Percentiles rank a stretch among this genome's conserved stretches.
Evolutionary conservation across 2,113 vertebrate species (phyloP).

Genomic region (Stegostoma tigrinum): DNA sequence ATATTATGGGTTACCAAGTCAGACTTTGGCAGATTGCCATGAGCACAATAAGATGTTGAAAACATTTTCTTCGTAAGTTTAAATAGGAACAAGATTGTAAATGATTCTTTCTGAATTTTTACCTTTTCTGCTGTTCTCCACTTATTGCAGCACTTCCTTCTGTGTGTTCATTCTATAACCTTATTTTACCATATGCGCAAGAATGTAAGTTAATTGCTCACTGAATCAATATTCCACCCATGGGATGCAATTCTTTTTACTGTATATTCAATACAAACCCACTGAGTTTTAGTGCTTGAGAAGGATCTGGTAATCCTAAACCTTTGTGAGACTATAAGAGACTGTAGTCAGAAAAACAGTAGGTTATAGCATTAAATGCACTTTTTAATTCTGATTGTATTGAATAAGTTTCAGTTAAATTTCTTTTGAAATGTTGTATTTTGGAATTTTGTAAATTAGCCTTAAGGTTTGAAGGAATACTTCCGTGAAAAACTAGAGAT

Average conservation of each 20-base stretch:
- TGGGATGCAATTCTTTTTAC: neutral
- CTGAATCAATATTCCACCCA: slow-evolving; percentile 1
- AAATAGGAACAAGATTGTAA: neutral
- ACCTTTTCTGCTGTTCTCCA: neutral
- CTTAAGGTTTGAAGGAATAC: neutral
- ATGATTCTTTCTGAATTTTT: neutral
- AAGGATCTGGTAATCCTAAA: neutral
- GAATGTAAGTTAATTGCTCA: neutral
- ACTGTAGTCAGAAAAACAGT: neutral
- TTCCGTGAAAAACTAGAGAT: neutral
- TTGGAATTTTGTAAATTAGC: neutral
- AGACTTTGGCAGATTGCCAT: neutral
- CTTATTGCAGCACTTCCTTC: neutral
- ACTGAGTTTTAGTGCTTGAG: neutral
- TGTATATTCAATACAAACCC: neutral
- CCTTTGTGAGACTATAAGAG: neutral
- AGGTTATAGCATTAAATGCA: neutral
- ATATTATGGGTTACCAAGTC: neutral
- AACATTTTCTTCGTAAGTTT: neutral
- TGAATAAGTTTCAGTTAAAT: neutral
- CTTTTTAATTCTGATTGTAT: neutral
- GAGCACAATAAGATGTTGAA: neutral
- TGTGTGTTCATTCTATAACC: neutral
- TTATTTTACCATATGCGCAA: neutral
- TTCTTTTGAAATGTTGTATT: neutral